A percentile compares a stretch with the other conserved stretches of the same genome.
Evolutionary conservation across 2,113 vertebrate species (phyloP).

Genomic region (Meriones unguiculatus): DNA sequence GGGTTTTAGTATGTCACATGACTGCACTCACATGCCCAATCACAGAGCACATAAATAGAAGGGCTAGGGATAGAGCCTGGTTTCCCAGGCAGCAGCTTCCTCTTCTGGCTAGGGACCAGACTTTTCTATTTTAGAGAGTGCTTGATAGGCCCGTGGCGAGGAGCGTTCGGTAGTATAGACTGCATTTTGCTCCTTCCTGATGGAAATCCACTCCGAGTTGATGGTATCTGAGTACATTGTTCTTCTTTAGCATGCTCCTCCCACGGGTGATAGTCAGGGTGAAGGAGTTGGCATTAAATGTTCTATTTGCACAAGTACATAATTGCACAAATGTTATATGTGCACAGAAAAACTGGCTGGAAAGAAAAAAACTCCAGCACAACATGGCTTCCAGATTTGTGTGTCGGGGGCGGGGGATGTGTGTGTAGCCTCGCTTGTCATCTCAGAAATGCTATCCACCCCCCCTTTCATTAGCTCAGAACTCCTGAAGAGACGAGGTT

Average conservation of each 20-base stretch:
- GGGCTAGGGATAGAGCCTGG: not conserved
- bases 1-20: not conserved
- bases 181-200: not conserved
- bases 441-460: not conserved
- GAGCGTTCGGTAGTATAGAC: not conserved
- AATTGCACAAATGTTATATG: no score
- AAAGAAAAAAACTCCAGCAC: not conserved
- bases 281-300: not conserved
- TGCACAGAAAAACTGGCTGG: not conserved
- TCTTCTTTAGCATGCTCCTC: not conserved
- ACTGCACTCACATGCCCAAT: not conserved
- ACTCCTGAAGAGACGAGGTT: not conserved
- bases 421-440: not conserved
- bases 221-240: not conserved
- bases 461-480: not conserved
- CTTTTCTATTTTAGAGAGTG: not conserved
- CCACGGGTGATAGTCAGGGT: not conserved
- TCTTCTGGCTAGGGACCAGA: not conserved
- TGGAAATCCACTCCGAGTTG: not conserved
- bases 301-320: not conserved
- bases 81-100: constrained; percentile 43
- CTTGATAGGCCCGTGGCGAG: not conserved
- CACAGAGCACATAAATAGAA: not conserved
- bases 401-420: not conserved
- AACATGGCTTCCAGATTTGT: not conserved